Percentiles rank a stretch among this genome's conserved stretches.
These are phyloP conservation scores for Megalops cyprinoides DNA, from an alignment of 2,797 vertebrate species.

Conservation along the genomic window DNA sequence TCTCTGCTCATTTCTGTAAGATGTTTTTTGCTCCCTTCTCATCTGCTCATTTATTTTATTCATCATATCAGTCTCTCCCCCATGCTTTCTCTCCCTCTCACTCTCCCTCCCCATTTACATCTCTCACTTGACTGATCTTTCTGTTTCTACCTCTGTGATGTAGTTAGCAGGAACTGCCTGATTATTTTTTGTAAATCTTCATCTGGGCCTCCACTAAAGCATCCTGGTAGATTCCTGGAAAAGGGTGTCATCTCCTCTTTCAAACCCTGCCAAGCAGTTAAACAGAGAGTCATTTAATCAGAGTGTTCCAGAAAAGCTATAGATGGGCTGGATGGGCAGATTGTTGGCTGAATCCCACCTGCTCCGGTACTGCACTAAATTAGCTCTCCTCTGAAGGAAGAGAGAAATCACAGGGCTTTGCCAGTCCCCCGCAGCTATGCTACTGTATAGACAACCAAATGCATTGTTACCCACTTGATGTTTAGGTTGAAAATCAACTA, in stretches of 20 bases:
- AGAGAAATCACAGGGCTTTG: not conserved
- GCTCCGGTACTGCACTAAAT: not conserved
- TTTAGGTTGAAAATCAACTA: not conserved
- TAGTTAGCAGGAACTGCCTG: not conserved
- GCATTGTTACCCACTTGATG: not conserved
- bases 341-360: not conserved
- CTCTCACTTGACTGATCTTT: constrained; percentile 30
- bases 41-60: constrained; percentile 25
- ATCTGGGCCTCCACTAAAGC: not conserved
- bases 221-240: not conserved
- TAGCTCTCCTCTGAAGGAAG: not conserved
- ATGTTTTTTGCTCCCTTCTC: constrained; percentile 6
- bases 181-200: not conserved
- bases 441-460: not conserved
- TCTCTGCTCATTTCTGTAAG: not conserved
- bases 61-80: constrained; percentile 14
- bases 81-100: not conserved
- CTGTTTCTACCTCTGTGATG: constrained; percentile 30
- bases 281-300: not conserved
- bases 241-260: constrained; percentile 13
- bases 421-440: not conserved
- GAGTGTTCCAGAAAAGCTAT: not conserved
- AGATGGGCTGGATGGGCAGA: not conserved
- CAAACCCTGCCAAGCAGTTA: constrained; percentile 10
- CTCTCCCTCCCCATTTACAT: constrained; percentile 11